Conservation (phyloP, 2,888 invertebrate genomes). For the Macaria notata region DNA sequence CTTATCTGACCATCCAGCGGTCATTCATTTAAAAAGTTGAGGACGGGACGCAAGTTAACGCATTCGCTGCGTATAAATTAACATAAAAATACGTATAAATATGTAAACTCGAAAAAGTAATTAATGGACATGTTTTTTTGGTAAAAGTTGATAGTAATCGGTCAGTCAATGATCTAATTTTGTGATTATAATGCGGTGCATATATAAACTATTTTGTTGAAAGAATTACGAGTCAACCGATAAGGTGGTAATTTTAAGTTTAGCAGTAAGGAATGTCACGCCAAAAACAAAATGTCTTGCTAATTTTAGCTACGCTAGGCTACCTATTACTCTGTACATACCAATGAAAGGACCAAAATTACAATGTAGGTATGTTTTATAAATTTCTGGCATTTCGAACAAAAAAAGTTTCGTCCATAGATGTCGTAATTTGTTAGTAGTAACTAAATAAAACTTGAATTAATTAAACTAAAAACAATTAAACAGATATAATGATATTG, state of each 20-base stretch:
- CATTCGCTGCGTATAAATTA: slow-evolving; percentile 73
- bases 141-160: slow-evolving; percentile 55
- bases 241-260: slow-evolving; percentile 8
- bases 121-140: slow-evolving; percentile 58
- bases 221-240: slow-evolving; percentile 43
- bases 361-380: too few relatives aligned
- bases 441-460: too few relatives aligned
- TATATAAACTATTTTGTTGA: slow-evolving; percentile 46
- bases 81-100: slow-evolving; percentile 49
- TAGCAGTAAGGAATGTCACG: too few relatives aligned
- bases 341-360: too few relatives aligned
- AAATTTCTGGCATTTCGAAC: too few relatives aligned
- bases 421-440: too few relatives aligned
- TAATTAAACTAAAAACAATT: too few relatives aligned
- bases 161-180: slow-evolving; percentile 51
- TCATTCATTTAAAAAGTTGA: slow-evolving; percentile 19
- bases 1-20: slow-evolving; percentile 18
- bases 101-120: slow-evolving; percentile 52
- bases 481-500: too few relatives aligned
- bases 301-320: too few relatives aligned
- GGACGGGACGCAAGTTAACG: slow-evolving; percentile 53
- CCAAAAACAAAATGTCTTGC: too few relatives aligned
- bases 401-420: too few relatives aligned
- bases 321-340: too few relatives aligned
- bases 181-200: slow-evolving; percentile 47